Base-by-base conservation (phyloP, 1,140 invertebrate genomes). In the Manduca sexta region DNA sequence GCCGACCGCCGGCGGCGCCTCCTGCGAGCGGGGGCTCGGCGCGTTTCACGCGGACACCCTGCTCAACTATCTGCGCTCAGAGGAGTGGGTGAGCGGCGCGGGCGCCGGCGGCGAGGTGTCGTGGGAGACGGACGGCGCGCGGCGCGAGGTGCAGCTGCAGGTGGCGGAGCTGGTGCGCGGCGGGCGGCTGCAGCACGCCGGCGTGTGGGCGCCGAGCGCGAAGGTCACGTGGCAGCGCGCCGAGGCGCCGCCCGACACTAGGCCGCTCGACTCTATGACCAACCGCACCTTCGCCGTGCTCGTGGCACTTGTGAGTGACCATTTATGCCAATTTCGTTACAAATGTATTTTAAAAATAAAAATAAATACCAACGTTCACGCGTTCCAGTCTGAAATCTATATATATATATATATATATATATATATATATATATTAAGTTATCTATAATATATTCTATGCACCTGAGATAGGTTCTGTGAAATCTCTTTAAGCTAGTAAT, bases 221-320 rank as follows among this genome's bases (percentile, higher is more conserved):
- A 60, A 68, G 7, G 55, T 70, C 13, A 16, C 61, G 5, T 76
- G 70, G 68, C 48, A n/a, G 34, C 45, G 49, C 41, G 10, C 6
- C 15, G 33, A 30, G 12, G 46, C 55, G 60, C 34, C 45, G 37
- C 6, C 55, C 47, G 45, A 41, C 16, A 46, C 55, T 16, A 57
- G 55, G 41, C 67, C 67, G 16, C 38, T 45, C 8, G 74, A 71
- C 61, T 54, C 64, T 52, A 79, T 81, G 77, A 64, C 63, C 52
- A 84, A 84, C 55, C 64, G 72, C 52, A 81, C 77, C 37, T 84
- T 81, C 68, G 70, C 50, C 43, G 64, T 84, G 14, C 72, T 84
- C 55, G 73, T 84, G 30, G 70, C 74, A 0, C 6, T 60, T 60
- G 78, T 74, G 53, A 18, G 47, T 31, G 16, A 8, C 30, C 8